Base-by-base conservation (phyloP, 1,140 invertebrate species). In the Anoplolepis gracilipes region DNA sequence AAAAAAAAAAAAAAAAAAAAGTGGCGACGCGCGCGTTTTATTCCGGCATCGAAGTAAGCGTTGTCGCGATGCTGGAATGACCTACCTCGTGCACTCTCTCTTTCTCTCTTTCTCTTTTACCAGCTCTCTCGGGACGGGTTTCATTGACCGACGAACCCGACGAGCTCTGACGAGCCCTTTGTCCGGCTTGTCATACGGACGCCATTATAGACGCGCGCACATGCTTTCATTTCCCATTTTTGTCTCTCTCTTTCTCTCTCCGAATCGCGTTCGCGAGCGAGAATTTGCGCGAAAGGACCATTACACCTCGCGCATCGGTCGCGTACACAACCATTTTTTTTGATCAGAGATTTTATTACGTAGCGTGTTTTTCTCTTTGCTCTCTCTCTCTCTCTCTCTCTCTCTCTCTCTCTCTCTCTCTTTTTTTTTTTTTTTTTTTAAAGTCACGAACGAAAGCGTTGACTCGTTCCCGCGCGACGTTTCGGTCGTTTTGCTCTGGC, bases 11-110 rank as follows among this genome's bases (percentile, higher is more conserved):
- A n/a, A n/a, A 57, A 61, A 59, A 78, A 84, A 69, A 30, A 53
- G 25, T 33, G 30, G 64, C 28, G 22, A n/a, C n/a, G 46, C 25
- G 28, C 46, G 62, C 70, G 59, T 90, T 89, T 90, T 87, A 77
- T 82, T 72, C 65, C 53, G 59, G 89, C 87, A 89, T 87, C 79
- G 88, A 89, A 87, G 87, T 81, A 87, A 90, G 76, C 88, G 88
- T 82, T 89, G 81, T 85, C 81, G 81, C 81, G 59, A 70, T 61
- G 61, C 28, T 11, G 62, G 67, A 76, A 75, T 85, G 87, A 90
- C 85, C 87, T 16, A 46, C 19, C 28, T 49, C 30, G 16, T 33
- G 36, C 64, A 76, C 69, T 33, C 25, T 72, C 64, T 46, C 11
- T 36, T 28, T 55, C 22, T 55, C 8, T 55, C 8, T 46, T 39